Evolutionary conservation across 2,888 invertebrate species (phyloP).

Genomic region (Arctia plantaginis): DNA sequence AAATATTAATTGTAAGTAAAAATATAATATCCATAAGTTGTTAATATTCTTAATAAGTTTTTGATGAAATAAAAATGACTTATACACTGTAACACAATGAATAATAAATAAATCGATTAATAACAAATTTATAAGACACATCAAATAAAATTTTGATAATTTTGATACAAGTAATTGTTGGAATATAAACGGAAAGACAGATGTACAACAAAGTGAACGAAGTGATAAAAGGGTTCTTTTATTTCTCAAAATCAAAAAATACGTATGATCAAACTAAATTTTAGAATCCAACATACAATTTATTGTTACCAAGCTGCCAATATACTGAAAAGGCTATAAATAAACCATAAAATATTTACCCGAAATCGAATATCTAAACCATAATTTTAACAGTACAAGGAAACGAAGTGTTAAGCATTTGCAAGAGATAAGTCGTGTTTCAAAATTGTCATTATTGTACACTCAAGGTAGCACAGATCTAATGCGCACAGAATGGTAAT

Average conservation of each 20-base stretch:
- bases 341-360: not conserved
- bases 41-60: no score
- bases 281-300: not conserved
- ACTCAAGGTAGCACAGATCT: constrained; percentile 31
- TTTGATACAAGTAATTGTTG: no score
- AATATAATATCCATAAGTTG: not conserved
- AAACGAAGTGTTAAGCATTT: not conserved
- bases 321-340: not conserved
- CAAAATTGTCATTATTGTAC: constrained; percentile 27
- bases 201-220: no score
- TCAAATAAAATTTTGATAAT: no score
- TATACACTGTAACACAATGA: no score
- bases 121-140: no score
- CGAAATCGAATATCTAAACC: not conserved
- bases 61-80: no score
- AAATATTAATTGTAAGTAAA: not conserved
- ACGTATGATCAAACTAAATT: not conserved
- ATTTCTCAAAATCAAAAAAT: no score
- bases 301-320: not conserved
- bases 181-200: no score
- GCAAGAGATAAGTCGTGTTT: constrained; percentile 27
- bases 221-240: no score
- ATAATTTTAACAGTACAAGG: not conserved
- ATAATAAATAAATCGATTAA: no score
- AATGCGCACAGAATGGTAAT: constrained; percentile 33